Conservation (phyloP, 1,140 invertebrate species). For the Triops longicaudatus region DNA sequence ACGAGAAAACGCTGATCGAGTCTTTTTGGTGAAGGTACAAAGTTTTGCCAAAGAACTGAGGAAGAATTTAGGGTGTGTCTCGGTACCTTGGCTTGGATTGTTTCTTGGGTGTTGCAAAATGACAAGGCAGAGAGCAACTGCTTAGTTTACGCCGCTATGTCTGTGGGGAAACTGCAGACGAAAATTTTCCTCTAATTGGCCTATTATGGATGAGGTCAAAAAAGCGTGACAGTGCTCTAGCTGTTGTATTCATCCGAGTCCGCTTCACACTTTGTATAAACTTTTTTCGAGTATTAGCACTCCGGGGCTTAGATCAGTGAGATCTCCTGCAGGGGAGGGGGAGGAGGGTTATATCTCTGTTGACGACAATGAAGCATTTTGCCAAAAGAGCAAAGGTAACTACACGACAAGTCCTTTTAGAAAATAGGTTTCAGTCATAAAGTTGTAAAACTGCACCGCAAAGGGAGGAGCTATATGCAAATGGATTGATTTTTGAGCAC, state of each 20-base stretch:
- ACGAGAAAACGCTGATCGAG: not conserved
- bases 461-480: not conserved
- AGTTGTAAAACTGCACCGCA: not conserved
- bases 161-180: not conserved
- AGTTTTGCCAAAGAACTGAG: not conserved
- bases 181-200: not conserved
- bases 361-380: not conserved
- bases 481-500: not conserved
- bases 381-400: too few species aligned
- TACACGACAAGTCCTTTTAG: not conserved
- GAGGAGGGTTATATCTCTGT: not conserved
- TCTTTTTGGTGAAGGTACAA: not conserved
- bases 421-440: not conserved
- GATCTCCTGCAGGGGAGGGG: not conserved
- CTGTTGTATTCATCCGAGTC: not conserved
- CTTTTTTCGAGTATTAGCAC: not conserved
- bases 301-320: not conserved
- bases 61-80: slow-evolving; percentile 11
- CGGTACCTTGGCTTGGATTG: not conserved
- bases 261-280: not conserved
- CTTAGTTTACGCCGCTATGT: not conserved
- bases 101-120: not conserved
- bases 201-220: not conserved
- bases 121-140: not conserved
- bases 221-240: not conserved